phyloP scores from a whole-genome alignment of 2,113 vertebrate species.

The Rhipidura dahli region DNA sequence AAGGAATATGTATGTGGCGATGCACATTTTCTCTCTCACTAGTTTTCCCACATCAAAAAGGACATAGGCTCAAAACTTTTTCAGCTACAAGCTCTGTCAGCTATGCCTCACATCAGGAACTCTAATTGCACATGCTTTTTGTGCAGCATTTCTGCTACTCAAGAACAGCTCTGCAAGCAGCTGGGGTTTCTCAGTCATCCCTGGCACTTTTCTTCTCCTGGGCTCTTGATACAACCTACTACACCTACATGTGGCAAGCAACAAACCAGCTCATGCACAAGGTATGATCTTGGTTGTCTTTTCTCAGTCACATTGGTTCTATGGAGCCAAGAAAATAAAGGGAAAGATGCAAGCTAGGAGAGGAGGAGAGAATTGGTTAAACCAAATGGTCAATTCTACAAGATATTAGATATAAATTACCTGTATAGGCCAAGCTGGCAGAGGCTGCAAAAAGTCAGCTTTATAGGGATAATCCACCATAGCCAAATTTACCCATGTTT shows the following conservation, averaged over 20 bases:
- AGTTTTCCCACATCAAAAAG: not conserved
- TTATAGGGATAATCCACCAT: conserved; percentile 96
- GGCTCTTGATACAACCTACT: not conserved
- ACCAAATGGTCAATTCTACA: not conserved
- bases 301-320: not conserved
- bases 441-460: conserved; percentile 88
- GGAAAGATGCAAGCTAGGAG: not conserved
- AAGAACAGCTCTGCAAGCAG: not conserved
- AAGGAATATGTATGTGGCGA: not conserved
- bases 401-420: conserved; percentile 60
- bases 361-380: not conserved
- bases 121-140: not conserved
- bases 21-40: not conserved
- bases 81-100: not conserved
- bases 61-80: not conserved
- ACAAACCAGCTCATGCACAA: not conserved
- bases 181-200: not conserved
- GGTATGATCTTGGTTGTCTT: not conserved
- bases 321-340: not conserved
- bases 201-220: not conserved
- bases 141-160: not conserved
- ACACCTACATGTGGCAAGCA: not conserved
- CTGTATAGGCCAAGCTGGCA: conserved; percentile 92
- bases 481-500: conserved; percentile 93
- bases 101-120: not conserved